Evolutionary conservation across 1,140 invertebrate species (phyloP), one percentile per base, ranked within the genome.

Genomic region (Papilio polyxenes): DNA sequence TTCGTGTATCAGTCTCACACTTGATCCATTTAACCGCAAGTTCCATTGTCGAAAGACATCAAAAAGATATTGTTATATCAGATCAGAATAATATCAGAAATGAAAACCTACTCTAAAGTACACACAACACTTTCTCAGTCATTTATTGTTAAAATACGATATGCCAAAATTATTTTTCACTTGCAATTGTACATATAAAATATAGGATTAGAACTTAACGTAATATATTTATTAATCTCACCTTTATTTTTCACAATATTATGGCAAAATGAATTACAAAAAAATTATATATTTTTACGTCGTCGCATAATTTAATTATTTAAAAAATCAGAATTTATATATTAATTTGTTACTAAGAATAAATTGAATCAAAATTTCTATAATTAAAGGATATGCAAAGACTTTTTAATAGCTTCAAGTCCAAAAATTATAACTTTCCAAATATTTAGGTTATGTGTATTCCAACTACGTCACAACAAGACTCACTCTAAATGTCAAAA

Each of bases 1-100:
- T 72, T 72, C 65, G 65, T 72, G 65, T 72, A 7, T 72, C 65
- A 72, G 65, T 72, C 65, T 72, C 31, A 72, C 65, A 37, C 65
- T 31, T 72, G 65, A 31, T 37, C 65, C 65, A 65, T 65, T 20
- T 62, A 23, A 17, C 23, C 17, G n/a, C 9, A 59, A 2, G 56
- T n/a, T 59, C 56, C 56, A 59, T 20, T 59, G 56, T 5, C 17
- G n/a, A 59, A n/a, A 9, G 17, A n/a, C 8, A 20, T 7, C n/a
- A 4, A 53, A 53, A 17, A 53, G 1, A 59, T 1, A 59, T 20
- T 59, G 56, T 59, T 20, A 20, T 20, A 17, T 59, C 51, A 53
- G 5, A n/a, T 20, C n/a, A 20, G 7, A 59, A 59, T 59, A 59
- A 44, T n/a, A 3, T 59, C n/a, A 2, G 17, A n/a, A 6, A 9